Evolutionary conservation across 2,888 invertebrate species (phyloP).

Genomic region (Argyresthia albistria): DNA sequence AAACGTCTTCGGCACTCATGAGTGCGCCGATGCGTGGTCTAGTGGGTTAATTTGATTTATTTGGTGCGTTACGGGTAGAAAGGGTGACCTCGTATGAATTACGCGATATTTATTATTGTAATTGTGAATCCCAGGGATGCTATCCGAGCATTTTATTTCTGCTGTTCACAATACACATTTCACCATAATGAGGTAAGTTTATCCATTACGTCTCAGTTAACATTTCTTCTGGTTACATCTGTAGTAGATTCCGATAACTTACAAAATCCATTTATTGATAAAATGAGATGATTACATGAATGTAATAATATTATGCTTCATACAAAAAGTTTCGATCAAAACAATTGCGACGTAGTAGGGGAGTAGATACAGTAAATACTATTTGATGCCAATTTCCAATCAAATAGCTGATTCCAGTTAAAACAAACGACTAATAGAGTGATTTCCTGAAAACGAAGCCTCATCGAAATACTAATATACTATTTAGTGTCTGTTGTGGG

Average conservation of each 20-base stretch:
- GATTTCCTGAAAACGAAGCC: too few relatives aligned
- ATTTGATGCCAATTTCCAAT: neutral
- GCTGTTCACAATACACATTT: neutral
- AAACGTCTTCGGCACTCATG: slow-evolving; percentile 70
- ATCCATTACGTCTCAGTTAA: neutral
- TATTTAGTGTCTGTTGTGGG: too few relatives aligned
- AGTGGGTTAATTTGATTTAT: slow-evolving; percentile 71
- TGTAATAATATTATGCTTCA: too few relatives aligned
- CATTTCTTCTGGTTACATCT: neutral
- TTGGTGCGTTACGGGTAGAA: slow-evolving; percentile 44
- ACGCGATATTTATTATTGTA: slow-evolving; percentile 28
- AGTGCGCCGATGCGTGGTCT: slow-evolving; percentile 51
- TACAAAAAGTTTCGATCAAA: too few relatives aligned
- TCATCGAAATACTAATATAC: too few relatives aligned
- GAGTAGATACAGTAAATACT: neutral
- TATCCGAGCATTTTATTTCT: too few relatives aligned
- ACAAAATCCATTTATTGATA: too few relatives aligned
- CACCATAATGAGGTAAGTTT: slow-evolving; percentile 1
- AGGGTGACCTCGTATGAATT: slow-evolving; percentile 60
- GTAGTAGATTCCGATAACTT: too few relatives aligned
- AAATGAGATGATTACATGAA: too few relatives aligned
- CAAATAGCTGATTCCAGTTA: neutral
- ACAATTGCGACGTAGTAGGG: neutral
- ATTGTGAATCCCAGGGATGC: neutral
- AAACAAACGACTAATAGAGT: neutral